A percentile compares a stretch with the other conserved stretches of the same genome.
Evolutionary conservation across 2,888 invertebrate species (phyloP).

Genomic region (Heteromyza rotundicornis): DNA sequence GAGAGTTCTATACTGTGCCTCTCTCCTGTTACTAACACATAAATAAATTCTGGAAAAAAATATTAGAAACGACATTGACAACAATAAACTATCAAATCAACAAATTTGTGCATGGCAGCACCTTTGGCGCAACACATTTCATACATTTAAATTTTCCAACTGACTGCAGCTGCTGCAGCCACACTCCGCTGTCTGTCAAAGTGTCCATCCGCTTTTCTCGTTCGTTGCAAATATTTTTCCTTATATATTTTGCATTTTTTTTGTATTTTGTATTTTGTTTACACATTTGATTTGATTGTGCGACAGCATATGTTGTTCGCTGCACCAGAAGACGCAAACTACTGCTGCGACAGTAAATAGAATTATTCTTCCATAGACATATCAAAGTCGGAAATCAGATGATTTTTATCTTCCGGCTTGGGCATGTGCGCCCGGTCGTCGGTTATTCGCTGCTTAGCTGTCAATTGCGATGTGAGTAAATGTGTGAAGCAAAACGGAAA

Average conservation of each 20-base stretch:
- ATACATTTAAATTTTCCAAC: too few relatives aligned
- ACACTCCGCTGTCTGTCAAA: not conserved
- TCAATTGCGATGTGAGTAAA: slow-evolving; percentile 5
- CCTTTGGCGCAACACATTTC: too few relatives aligned
- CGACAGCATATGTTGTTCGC: slow-evolving; percentile 2
- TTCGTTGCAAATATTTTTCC: not conserved
- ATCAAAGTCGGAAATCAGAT: slow-evolving; percentile 4
- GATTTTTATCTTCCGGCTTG: not conserved
- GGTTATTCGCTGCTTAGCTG: not conserved
- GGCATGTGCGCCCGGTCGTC: not conserved
- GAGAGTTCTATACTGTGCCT: too few relatives aligned
- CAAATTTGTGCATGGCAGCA: too few relatives aligned
- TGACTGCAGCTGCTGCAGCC: too few relatives aligned
- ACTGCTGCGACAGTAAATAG: not conserved
- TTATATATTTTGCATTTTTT: not conserved
- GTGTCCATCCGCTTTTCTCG: not conserved
- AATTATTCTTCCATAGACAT: not conserved
- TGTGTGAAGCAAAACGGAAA: slow-evolving; percentile 6
- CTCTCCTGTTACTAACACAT: too few relatives aligned
- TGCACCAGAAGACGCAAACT: too few relatives aligned
- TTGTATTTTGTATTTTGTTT: not conserved
- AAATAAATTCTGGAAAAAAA: too few relatives aligned
- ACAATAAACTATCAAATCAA: too few relatives aligned
- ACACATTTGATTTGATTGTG: not conserved
- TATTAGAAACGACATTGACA: too few relatives aligned